phyloP scores from a whole-genome alignment of 2,113 vertebrate species.

The Eupsittula cactorum region DNA sequence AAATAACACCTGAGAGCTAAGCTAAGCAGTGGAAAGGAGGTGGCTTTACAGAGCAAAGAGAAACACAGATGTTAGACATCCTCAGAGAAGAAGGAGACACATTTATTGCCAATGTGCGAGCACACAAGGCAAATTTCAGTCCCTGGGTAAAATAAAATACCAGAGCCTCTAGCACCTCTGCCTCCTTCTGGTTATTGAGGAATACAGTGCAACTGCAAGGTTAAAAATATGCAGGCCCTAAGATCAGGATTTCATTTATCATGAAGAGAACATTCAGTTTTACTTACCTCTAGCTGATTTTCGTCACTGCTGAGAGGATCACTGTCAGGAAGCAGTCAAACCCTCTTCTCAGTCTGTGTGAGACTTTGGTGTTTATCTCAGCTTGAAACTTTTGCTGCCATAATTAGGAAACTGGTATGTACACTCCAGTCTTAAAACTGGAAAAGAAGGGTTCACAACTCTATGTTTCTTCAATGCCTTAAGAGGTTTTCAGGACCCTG shows the following conservation, averaged over 20 bases:
- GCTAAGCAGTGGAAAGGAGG: not conserved
- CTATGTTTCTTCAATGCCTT: not conserved
- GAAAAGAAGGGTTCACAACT: not conserved
- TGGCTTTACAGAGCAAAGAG: not conserved
- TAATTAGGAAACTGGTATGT: not conserved
- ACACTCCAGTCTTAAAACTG: not conserved
- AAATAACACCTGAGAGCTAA: slow-evolving; percentile 2
- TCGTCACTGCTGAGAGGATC: not conserved
- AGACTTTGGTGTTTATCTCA: not conserved
- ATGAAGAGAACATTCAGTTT: not conserved
- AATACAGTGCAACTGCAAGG: not conserved
- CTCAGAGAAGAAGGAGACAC: not conserved
- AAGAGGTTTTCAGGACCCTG: not conserved
- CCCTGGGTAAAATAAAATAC: not conserved
- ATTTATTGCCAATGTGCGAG: not conserved
- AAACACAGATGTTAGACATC: not conserved
- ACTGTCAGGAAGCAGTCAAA: not conserved
- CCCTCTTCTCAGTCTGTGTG: not conserved
- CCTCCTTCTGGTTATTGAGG: not conserved
- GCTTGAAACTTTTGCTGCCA: not conserved
- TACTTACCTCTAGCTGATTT: not conserved
- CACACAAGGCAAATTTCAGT: not conserved
- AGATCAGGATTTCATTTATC: not conserved
- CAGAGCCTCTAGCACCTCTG: not conserved
- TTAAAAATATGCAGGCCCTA: not conserved